These are phyloP conservation scores for Andinoacara biseriatus DNA, from an alignment of 2,113 vertebrate species.

Conservation along the genomic window DNA sequence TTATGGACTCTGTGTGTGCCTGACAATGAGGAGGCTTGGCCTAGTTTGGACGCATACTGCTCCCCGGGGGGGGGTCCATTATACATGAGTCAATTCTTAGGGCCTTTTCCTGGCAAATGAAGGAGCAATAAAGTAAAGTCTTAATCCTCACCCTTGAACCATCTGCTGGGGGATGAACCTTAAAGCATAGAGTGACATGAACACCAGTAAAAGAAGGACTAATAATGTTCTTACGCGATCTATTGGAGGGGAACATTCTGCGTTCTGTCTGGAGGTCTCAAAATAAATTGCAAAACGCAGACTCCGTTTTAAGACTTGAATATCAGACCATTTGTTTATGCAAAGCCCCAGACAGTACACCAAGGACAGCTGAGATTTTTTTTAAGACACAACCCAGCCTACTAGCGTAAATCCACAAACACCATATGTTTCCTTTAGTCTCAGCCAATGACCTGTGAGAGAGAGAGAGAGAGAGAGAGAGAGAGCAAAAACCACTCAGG, in stretches of 20 bases:
- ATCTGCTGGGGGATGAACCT: slow-evolving; percentile 60
- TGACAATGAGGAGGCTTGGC: slow-evolving; percentile 45
- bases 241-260: not conserved
- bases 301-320: slow-evolving; percentile 18
- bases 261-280: slow-evolving; percentile 8
- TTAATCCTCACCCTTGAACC: slow-evolving; percentile 65
- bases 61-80: slow-evolving; percentile 59
- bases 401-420: slow-evolving; percentile 23
- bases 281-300: slow-evolving; percentile 1
- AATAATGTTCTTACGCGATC: not conserved
- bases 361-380: slow-evolving; percentile 36
- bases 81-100: slow-evolving; percentile 49
- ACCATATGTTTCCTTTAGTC: slow-evolving; percentile 60
- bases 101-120: slow-evolving; percentile 52
- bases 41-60: slow-evolving; percentile 50
- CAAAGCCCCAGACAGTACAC: slow-evolving; percentile 31
- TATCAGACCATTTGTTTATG: slow-evolving; percentile 57
- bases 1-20: slow-evolving; percentile 38
- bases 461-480: not conserved
- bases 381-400: slow-evolving; percentile 41
- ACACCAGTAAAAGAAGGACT: not conserved
- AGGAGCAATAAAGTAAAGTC: slow-evolving; percentile 59
- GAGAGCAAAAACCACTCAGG: slow-evolving; percentile 10
- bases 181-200: slow-evolving; percentile 11
- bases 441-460: slow-evolving; percentile 23